Percentiles rank a stretch among this genome's conserved stretches.
Evolutionary conservation across 2,888 invertebrate species (phyloP).

Genomic region (Willowsia nigromaculata): DNA sequence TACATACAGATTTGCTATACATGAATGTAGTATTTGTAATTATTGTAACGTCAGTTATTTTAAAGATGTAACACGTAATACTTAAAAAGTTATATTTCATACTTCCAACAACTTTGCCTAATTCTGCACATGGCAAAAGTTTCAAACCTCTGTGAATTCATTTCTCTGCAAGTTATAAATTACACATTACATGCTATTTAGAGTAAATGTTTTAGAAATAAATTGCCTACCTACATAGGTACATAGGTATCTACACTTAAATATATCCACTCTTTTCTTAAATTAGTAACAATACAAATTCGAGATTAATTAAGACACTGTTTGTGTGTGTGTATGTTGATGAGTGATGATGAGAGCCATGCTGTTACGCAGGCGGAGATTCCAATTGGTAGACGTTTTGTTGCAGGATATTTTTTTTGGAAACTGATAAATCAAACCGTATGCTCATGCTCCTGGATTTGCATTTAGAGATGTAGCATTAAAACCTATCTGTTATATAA

Average conservation of each 20-base stretch:
- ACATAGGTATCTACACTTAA: neutral
- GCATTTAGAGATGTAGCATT: neutral
- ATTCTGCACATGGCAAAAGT: too few relatives aligned
- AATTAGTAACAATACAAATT: constrained; percentile 30
- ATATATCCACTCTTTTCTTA: neutral
- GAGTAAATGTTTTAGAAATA: too few relatives aligned
- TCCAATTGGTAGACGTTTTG: neutral
- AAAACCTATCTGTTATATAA: neutral
- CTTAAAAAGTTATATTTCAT: too few relatives aligned
- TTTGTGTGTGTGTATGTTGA: constrained; percentile 18
- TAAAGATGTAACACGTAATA: too few relatives aligned
- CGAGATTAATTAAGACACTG: constrained; percentile 60
- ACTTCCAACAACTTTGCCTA: too few relatives aligned
- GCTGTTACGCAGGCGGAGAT: neutral
- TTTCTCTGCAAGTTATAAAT: neutral
- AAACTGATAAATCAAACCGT: neutral
- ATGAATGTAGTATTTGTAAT: neutral
- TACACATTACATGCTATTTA: neutral
- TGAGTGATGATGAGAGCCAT: neutral
- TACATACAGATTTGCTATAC: neutral
- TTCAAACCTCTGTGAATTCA: too few relatives aligned
- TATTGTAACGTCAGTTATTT: constrained; percentile 26
- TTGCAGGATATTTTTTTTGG: neutral
- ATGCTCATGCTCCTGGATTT: neutral
- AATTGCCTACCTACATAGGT: too few relatives aligned